Base-by-base conservation (phyloP, 1,140 invertebrate genomes). In the Drosophila kepulauana region DNA sequence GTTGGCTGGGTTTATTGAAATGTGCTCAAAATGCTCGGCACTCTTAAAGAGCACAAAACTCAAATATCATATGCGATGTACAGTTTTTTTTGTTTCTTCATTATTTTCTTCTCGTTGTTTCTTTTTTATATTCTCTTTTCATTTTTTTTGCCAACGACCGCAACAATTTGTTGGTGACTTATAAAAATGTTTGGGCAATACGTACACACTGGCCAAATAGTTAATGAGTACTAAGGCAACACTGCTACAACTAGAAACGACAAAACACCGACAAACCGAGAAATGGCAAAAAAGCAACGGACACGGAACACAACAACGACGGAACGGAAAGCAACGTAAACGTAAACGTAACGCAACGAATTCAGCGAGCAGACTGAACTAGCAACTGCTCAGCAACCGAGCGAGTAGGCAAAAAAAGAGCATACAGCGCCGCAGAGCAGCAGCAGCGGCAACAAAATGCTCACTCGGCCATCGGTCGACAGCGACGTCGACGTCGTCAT, bases 331-430 rank as follows among this genome's bases (percentile, higher is more conserved):
- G 58, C 59, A 68, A 33, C 30, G 30, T 33, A 33, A 33, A 7
- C 66, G 70, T 46, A 75, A 79, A 85, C 70, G 81, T 76, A 85
- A 88, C 84, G 84, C 58, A 77, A 79, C 84, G 84, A 88, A 87
- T 75, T 78, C 73, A 88, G 78, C 73, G 80, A 84, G 70, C 85
- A 84, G 85, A 87, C 84, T 88, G 78, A 87, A 88, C 80, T 68
- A 61, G 68, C 74, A 43, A 51, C 65, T 82, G 82, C 76, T 67
- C 84, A 82, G 54, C 67, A 51, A 64, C 38, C 69, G 70, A 72
- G 76, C 72, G 72, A 75, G 52, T 63, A 75, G 67, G 58, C 58
- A 69, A 69, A 64, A 69, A 62, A 64, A 58, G 66, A 74, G 57
- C 38, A 52, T 62, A 38, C 16, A 28, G 61, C 28, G 1, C 61